phyloP scores from a whole-genome alignment of 2,113 vertebrate genomes.

The Bucco capensis region DNA sequence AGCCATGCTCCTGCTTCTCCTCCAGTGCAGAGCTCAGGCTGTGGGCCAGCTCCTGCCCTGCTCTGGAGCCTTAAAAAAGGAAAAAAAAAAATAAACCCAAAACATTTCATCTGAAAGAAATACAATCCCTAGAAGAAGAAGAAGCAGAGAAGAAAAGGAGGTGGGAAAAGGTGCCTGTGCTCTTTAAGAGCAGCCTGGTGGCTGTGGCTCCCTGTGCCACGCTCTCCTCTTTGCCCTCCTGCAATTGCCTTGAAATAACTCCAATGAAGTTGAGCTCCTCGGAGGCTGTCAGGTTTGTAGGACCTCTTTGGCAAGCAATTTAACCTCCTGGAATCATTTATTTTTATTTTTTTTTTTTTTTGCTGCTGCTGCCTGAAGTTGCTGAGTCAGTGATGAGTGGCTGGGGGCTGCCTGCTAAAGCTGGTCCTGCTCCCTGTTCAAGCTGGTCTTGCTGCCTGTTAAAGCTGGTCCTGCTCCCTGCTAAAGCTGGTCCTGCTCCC shows the following conservation, averaged over 20 bases:
- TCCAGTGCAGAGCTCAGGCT: neutral
- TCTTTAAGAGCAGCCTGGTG: slow-evolving; percentile 11
- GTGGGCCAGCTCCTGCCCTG: neutral
- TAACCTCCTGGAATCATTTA: slow-evolving; percentile 17
- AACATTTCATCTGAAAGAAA: neutral
- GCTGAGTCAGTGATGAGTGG: slow-evolving; percentile 38
- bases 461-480: neutral
- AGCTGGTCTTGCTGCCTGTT: no score
- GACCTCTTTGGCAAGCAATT: slow-evolving; percentile 50
- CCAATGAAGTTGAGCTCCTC: slow-evolving; percentile 49
- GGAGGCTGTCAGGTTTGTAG: slow-evolving; percentile 33
- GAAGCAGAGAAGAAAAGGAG: neutral
- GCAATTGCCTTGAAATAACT: slow-evolving; percentile 61
- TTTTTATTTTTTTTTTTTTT: neutral
- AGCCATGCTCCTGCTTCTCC: neutral
- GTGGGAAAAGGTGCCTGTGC: neutral
- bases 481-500: neutral
- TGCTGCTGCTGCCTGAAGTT: neutral
- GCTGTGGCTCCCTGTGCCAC: neutral
- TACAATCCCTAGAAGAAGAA: neutral
- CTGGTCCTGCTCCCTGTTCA: neutral
- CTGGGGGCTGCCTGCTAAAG: neutral
- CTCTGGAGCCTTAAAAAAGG: neutral
- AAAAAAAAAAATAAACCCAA: no score
- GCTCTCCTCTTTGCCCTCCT: slow-evolving; percentile 56